Conservation (phyloP, 2,888 invertebrate genomes). For the Acanthosepion esculentum region DNA sequence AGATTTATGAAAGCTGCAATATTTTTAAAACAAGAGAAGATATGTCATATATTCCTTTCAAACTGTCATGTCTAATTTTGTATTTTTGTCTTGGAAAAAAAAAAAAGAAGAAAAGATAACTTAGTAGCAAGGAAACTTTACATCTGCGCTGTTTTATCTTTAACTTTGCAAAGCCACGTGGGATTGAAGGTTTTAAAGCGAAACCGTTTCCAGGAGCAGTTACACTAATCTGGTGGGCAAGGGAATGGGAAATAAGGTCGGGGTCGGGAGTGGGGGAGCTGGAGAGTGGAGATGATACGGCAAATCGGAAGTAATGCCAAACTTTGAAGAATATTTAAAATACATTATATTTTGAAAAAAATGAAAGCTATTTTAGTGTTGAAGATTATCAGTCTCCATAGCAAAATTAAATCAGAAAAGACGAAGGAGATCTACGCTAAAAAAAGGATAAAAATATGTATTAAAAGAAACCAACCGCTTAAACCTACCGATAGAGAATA, state of each 20-base stretch:
- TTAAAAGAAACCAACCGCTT: not conserved
- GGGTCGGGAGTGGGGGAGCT: not conserved
- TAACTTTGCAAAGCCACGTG: not conserved
- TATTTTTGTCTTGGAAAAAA: not conserved
- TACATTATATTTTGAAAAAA: not conserved
- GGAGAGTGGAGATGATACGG: not conserved
- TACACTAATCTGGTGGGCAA: not conserved
- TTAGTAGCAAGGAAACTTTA: not conserved
- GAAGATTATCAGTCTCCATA: not conserved
- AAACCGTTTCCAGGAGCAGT: not conserved
- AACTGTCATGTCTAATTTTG: conserved; percentile 10
- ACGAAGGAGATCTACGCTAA: not conserved
- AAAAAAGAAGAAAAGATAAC: not conserved
- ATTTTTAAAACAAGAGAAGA: not conserved
- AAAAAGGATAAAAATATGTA: not conserved
- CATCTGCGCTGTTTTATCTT: not conserved
- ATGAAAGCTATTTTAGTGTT: not conserved
- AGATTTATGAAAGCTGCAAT: not conserved
- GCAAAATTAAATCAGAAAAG: no score
- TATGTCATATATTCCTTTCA: not conserved
- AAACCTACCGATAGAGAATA: not conserved
- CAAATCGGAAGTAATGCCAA: not conserved
- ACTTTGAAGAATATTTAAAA: not conserved
- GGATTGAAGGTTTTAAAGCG: not conserved
- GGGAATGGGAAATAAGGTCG: no score